Evolutionary conservation across 2,113 vertebrate genomes (phyloP), one percentile per base, ranked within the genome.

Genomic region (Takifugu flavidus): DNA sequence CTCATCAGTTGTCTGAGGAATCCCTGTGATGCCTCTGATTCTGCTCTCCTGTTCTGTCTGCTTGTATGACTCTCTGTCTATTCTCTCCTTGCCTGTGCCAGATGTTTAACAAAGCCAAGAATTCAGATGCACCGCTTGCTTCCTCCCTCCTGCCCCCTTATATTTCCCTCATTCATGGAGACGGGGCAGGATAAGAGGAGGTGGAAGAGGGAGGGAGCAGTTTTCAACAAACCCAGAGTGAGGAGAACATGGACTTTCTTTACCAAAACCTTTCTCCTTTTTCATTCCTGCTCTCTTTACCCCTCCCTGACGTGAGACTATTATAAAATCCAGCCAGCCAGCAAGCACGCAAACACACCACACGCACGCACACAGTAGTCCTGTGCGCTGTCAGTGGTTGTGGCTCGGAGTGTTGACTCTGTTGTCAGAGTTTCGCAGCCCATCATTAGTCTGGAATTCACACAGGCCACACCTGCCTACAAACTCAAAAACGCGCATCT

Each of bases 371-470:
- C 53, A 34, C 76, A 67, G 68, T 74, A 78, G 77, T 74, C 68
- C 59, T 52, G 74, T 73, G 79, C 75, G 72, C 70, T 82, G 82
- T 85, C 74, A 53, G 80, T 77, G 85, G 83, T 79, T 83, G 59
- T 80, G 83, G 76, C 67, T 86, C 78, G 81, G 68, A 87, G 77
- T 82, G 80, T 85, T 82, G 78, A 86, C 65, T 77, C 57, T 59
- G 59, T 75, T 87, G 84, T 89, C 77, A 86, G 74, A 77, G 67
- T 78, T 62, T 76, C 64, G 53, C 75, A 85, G 81, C 71, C 82
- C 84, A 77, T 83, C 79, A 89, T 89, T 89, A 86, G 68, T 53
- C 56, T 79, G 82, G 84, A 87, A 87, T 87, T 86, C 82, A 68
- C 76, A 67, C 58, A 82, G 82, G 72, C 82, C 87, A 82, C 86